These are phyloP conservation scores for Idris sp. DNA, from an alignment of 1,140 invertebrate species.

Conservation along the genomic window DNA sequence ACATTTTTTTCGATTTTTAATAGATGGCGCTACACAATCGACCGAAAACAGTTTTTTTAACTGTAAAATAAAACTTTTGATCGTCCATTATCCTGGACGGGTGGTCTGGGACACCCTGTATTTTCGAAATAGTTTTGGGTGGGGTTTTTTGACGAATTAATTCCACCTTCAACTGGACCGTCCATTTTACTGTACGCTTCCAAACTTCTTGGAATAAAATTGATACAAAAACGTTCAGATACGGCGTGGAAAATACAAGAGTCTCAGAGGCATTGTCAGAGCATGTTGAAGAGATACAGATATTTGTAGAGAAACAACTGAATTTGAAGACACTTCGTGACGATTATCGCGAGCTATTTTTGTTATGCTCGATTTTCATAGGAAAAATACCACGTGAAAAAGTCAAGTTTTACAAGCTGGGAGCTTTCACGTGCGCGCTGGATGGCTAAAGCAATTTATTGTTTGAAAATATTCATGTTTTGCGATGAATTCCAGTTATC, in stretches of 20 bases:
- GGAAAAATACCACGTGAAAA: constrained; percentile 41
- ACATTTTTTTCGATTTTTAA: too few species aligned
- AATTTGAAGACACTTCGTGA: constrained; percentile 51
- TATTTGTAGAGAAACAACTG: too few species aligned
- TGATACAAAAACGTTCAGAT: constrained; percentile 51
- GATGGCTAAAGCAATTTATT: constrained; percentile 72
- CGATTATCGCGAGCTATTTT: constrained; percentile 61
- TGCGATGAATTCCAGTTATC: constrained; percentile 52
- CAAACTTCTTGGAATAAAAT: constrained; percentile 50
- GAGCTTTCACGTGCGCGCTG: constrained; percentile 67
- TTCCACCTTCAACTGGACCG: constrained; percentile 59
- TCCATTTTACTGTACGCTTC: constrained; percentile 63
- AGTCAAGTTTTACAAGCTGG: constrained; percentile 41
- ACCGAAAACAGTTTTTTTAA: too few species aligned
- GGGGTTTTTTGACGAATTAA: constrained; percentile 33
- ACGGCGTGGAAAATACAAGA: constrained; percentile 12
- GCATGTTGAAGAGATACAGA: too few species aligned
- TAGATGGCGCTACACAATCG: too few species aligned
- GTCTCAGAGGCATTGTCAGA: too few species aligned
- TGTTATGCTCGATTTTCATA: constrained; percentile 57
- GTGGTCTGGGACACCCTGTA: too few species aligned
- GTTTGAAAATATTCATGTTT: constrained; percentile 68
- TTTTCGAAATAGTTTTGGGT: constrained; percentile 33
- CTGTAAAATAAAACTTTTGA: too few species aligned
- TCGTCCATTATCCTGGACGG: too few species aligned